phyloP scores from a whole-genome alignment of 2,113 vertebrate genomes.

The Tragelaphus strepsiceros region DNA sequence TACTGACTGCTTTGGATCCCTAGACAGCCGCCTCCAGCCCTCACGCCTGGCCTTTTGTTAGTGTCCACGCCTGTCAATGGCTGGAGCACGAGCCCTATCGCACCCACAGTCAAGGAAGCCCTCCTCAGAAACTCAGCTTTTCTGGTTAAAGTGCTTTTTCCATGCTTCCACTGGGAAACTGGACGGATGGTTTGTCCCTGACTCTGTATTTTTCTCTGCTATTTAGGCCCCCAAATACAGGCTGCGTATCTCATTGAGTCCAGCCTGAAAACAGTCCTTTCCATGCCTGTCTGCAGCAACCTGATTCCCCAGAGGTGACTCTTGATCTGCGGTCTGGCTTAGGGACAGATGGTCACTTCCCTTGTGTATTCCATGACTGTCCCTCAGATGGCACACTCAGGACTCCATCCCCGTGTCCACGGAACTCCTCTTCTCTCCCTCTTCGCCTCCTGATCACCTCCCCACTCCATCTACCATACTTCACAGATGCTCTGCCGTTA shows the following conservation, averaged over 20 bases:
- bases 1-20: not conserved
- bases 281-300: not conserved
- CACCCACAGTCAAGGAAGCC: accelerated
- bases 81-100: accelerated
- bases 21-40: not conserved
- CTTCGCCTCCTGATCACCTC: not conserved
- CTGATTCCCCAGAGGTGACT: not conserved
- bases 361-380: not conserved
- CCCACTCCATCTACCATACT: no score
- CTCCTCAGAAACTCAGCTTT: not conserved
- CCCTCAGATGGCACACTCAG: not conserved
- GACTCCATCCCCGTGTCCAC: accelerated
- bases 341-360: not conserved
- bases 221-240: not conserved
- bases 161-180: not conserved
- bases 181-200: not conserved
- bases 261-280: not conserved
- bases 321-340: not conserved
- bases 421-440: not conserved
- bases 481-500: not conserved
- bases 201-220: not conserved
- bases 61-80: accelerated
- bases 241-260: not conserved
- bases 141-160: not conserved
- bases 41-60: not conserved